Evolutionary conservation across 2,888 invertebrate species (phyloP).

Genomic region (Macrosoma leucophasiata): DNA sequence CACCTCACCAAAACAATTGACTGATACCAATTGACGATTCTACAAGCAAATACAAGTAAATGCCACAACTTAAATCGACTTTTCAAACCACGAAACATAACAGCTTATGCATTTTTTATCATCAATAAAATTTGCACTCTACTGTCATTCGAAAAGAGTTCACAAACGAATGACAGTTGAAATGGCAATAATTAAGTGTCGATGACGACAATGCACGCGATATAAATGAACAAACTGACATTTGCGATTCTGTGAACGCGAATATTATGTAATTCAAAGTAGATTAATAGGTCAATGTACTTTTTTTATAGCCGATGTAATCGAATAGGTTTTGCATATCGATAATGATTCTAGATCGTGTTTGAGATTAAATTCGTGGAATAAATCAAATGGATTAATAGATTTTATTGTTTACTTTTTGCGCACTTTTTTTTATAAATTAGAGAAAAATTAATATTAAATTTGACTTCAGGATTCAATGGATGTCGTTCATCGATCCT

Average conservation of each 20-base stretch:
- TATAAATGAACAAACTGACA: constrained; percentile 39
- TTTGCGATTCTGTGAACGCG: constrained; percentile 41
- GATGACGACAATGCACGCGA: constrained; percentile 44
- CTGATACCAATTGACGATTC: constrained; percentile 40
- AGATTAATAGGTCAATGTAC: constrained; percentile 61
- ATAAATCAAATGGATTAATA: too few relatives aligned
- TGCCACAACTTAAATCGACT: constrained; percentile 37
- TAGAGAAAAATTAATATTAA: too few relatives aligned
- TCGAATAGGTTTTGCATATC: constrained; percentile 34
- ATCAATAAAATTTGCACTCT: constrained; percentile 4
- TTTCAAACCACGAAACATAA: constrained; percentile 1
- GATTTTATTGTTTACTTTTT: too few relatives aligned
- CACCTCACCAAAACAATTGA: constrained; percentile 17
- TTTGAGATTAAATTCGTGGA: constrained; percentile 7
- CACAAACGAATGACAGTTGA: not conserved
- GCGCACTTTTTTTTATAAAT: too few relatives aligned
- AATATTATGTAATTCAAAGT: constrained; percentile 50
- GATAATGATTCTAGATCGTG: constrained; percentile 32
- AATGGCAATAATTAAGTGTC: constrained; percentile 33
- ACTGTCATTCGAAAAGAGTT: not conserved
- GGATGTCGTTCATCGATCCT: too few relatives aligned
- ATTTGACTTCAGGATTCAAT: too few relatives aligned
- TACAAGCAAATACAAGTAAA: constrained; percentile 42
- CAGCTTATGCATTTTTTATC: too few relatives aligned
- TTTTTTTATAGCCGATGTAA: constrained; percentile 35